Conservation (phyloP, 2,797 vertebrate genomes). For the Typhlichthys eigenmanni region DNA sequence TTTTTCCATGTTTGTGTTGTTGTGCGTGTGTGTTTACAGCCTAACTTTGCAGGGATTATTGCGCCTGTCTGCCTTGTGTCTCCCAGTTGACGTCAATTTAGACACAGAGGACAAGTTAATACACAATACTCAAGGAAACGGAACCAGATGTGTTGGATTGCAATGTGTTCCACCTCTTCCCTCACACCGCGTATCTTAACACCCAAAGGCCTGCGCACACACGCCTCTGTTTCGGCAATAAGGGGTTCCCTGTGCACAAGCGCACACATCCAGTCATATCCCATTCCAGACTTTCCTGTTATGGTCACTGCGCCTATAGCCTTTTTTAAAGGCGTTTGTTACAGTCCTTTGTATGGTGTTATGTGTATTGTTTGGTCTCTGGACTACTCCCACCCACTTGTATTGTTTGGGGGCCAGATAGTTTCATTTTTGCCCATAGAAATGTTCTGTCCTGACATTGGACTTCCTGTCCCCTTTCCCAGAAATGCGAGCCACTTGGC, state of each 20-base stretch:
- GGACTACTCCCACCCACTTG: slow-evolving; percentile 12
- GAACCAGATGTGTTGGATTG: slow-evolving; percentile 24
- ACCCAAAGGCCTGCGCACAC: slow-evolving; percentile 17
- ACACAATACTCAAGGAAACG: slow-evolving; percentile 20
- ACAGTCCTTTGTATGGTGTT: not conserved
- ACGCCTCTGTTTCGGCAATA: not conserved
- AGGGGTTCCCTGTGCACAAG: slow-evolving; percentile 31
- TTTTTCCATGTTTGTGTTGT: not conserved
- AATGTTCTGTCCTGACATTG: slow-evolving; percentile 55
- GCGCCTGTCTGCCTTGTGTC: slow-evolving; percentile 4
- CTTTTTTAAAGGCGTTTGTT: slow-evolving; percentile 1
- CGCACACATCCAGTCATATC: slow-evolving; percentile 30
- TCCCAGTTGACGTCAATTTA: slow-evolving; percentile 16
- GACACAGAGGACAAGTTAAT: slow-evolving; percentile 11
- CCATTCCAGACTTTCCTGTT: slow-evolving; percentile 24
- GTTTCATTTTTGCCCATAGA: slow-evolving; percentile 67
- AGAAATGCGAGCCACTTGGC: slow-evolving; percentile 60
- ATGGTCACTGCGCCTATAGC: not conserved
- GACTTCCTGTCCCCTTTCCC: slow-evolving; percentile 55
- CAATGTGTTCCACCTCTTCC: slow-evolving; percentile 39
- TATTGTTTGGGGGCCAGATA: slow-evolving; percentile 31
- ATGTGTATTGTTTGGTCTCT: slow-evolving; percentile 22
- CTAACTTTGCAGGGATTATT: slow-evolving; percentile 5
- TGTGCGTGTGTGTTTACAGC: not conserved
- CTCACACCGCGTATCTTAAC: slow-evolving; percentile 18